Evolutionary conservation across 2,888 invertebrate species (phyloP), one percentile per base, ranked within the genome.

Genomic region (Himalopsyche japonica): DNA sequence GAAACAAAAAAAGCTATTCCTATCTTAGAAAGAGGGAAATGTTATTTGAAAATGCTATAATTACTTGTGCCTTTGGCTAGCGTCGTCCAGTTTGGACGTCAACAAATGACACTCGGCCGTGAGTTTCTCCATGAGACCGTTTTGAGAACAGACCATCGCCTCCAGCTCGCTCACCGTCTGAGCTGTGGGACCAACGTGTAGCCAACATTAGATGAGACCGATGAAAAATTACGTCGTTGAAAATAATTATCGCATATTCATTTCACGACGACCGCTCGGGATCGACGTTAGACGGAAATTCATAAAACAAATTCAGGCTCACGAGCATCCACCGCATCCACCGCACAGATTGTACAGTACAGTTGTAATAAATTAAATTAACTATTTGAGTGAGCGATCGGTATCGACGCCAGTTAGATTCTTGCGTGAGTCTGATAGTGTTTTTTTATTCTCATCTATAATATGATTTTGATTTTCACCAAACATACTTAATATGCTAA

Each of bases 111-210:
- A 97, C 93, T 97, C 97, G 90, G 94, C 94, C 90, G 96, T 96
- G 92, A 97, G 95, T 95, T 96, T 97, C 94, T 96, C 96, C 95
- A 97, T 96, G 95, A 97, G 96, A 94, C 95, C 95, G 94, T 96
- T 96, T 95, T 97, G 97, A 93, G 95, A 96, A 93, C 95, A 95
- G 93, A 97, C 95, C 95, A 96, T 95, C 91, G 95, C 94, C 94
- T 97, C 97, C 93, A 97, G 95, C 93, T 96, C 96, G 93, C 95
- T 95, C 92, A 97, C 96, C 90, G 96, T 97, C 93, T 95, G 95
- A 94, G 95, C 97, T 97, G 95, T 80, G 82, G 87, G 82, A 79
- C 27, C 49, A 77, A 32, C 24, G 47, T 70, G 37, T 81, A 20
- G 76, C 34, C 81, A 76, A 37, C 27, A 49, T 80, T 49, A 70